These are phyloP conservation scores for Drosophila melanosoma DNA, from an alignment of 2,888 invertebrate species.

Conservation along the genomic window DNA sequence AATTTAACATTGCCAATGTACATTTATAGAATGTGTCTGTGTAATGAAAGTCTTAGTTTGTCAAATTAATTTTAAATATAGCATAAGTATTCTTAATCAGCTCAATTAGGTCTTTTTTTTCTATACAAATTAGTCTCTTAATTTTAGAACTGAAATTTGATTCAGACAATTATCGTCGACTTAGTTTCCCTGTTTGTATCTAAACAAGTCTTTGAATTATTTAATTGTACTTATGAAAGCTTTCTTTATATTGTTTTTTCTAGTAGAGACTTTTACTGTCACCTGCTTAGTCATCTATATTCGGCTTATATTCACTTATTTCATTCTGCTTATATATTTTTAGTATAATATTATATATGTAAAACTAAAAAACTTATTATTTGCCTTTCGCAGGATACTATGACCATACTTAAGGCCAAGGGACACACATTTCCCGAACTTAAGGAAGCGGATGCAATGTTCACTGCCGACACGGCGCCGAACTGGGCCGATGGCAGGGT, in stretches of 20 bases:
- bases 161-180: too few species aligned
- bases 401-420: slow-evolving; percentile 97
- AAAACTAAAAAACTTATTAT: background rate
- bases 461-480: slow-evolving; percentile 97
- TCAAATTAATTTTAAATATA: too few species aligned
- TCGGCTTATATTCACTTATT: too few species aligned
- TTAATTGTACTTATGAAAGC: too few species aligned
- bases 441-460: slow-evolving; percentile 99
- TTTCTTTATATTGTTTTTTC: too few species aligned
- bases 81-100: background rate
- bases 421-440: slow-evolving; percentile 95
- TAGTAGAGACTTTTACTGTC: too few species aligned
- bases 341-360: background rate
- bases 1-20: background rate
- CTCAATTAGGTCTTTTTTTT: background rate
- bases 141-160: too few species aligned
- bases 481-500: slow-evolving; percentile 98
- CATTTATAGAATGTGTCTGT: background rate
- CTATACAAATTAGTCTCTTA: background rate
- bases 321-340: background rate
- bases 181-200: too few species aligned
- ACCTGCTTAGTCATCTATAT: too few species aligned
- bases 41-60: background rate
- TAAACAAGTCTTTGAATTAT: too few species aligned
- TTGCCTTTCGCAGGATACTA: slow-evolving; percentile 89